These are phyloP conservation scores for Rotaria socialis DNA, from an alignment of 2,888 invertebrate species.

Conservation along the genomic window DNA sequence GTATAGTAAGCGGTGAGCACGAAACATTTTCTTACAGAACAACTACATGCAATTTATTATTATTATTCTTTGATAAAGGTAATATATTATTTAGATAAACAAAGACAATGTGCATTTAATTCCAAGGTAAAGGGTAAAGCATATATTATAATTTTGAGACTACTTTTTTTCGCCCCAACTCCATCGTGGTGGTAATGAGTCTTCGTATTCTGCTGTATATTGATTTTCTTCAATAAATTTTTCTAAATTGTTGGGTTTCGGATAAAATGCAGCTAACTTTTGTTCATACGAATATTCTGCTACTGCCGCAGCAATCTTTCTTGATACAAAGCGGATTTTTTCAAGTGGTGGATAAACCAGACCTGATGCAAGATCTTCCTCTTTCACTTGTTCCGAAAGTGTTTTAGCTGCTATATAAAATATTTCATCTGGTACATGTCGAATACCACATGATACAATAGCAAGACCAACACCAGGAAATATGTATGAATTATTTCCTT, in stretches of 20 bases:
- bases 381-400: constrained; percentile 74
- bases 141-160: not conserved
- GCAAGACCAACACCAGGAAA: constrained; percentile 87
- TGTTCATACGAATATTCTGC: constrained; percentile 74
- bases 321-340: constrained; percentile 77
- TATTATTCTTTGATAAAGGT: not conserved
- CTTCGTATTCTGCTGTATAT: not conserved
- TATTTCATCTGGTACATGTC: constrained; percentile 85
- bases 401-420: constrained; percentile 90
- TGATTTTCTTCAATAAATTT: constrained; percentile 56
- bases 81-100: not conserved
- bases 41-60: not conserved
- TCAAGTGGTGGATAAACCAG: constrained; percentile 84
- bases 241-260: constrained; percentile 63
- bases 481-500: constrained; percentile 77
- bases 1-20: too few relatives aligned
- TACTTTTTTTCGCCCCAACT: not conserved
- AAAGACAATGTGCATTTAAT: not conserved
- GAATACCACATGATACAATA: constrained; percentile 81
- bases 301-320: constrained; percentile 76
- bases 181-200: not conserved
- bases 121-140: not conserved
- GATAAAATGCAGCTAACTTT: constrained; percentile 62
- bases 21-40: too few relatives aligned
- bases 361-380: constrained; percentile 75